A percentile compares a stretch with the other conserved stretches of the same genome.
Evolutionary conservation across 2,113 vertebrate genomes (phyloP).

Genomic region (Nycticryphes semicollaris): DNA sequence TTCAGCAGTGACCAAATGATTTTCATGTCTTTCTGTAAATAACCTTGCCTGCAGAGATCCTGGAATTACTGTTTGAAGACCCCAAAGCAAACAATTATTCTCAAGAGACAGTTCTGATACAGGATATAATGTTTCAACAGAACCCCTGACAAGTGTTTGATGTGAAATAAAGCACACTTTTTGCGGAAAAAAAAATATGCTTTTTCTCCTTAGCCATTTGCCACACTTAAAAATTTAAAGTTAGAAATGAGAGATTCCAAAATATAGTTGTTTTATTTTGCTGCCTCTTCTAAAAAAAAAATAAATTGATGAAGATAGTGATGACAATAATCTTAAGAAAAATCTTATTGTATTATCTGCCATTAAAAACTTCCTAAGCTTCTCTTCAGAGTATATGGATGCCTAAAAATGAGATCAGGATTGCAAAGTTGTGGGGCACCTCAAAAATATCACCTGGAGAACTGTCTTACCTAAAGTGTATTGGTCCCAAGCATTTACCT

Average conservation of each 20-base stretch:
- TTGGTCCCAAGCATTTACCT: neutral
- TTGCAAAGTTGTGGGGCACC: neutral
- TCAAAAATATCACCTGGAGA: neutral
- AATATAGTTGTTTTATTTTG: neutral
- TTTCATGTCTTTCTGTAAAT: conserved; percentile 70
- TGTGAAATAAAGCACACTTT: conserved; percentile 59
- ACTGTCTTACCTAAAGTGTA: neutral
- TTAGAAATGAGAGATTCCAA: neutral
- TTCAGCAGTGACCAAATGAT: conserved; percentile 55
- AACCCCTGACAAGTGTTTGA: conserved; percentile 66
- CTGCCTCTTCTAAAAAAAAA: neutral
- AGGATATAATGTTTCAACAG: conserved; percentile 69
- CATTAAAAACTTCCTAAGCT: neutral
- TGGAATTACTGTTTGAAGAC: conserved; percentile 70
- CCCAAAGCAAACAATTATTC: conserved; percentile 80
- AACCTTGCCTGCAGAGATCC: conserved; percentile 76
- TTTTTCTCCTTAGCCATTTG: neutral
- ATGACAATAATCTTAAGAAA: neutral
- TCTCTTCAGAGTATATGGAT: neutral
- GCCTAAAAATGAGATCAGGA: neutral
- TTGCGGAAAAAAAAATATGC: neutral
- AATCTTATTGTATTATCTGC: neutral
- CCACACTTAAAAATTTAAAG: neutral
- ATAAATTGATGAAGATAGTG: neutral
- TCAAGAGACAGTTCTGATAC: conserved; percentile 76